Evolutionary conservation across 2,888 invertebrate species (phyloP).

Genomic region (Stenotaenia linearis): DNA sequence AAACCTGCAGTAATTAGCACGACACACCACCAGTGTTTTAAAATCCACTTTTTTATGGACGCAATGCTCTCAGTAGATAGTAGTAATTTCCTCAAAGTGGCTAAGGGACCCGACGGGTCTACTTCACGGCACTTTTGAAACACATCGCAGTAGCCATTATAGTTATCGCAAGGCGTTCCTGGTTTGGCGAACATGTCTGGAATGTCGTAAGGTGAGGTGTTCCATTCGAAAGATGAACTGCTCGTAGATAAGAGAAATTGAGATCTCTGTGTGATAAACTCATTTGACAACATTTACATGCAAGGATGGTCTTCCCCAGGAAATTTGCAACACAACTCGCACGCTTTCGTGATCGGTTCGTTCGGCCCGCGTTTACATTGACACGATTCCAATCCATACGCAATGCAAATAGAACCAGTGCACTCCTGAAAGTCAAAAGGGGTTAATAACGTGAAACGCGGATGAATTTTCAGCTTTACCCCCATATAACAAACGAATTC

Average conservation of each 20-base stretch:
- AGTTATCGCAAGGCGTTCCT: slow-evolving; percentile 89
- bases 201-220: slow-evolving; percentile 78
- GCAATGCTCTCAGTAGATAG: slow-evolving; percentile 85
- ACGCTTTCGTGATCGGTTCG: slow-evolving; percentile 77
- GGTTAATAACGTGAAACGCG: neutral
- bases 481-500: slow-evolving; percentile 97
- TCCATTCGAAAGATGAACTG: slow-evolving; percentile 84
- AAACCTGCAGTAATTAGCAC: slow-evolving; percentile 68
- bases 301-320: slow-evolving; percentile 77
- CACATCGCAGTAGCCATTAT: slow-evolving; percentile 75
- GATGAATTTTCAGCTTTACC: slow-evolving; percentile 55
- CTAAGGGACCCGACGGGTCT: slow-evolving; percentile 86
- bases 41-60: slow-evolving; percentile 78
- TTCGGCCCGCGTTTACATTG: slow-evolving; percentile 76
- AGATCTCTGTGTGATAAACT: slow-evolving; percentile 3
- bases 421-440: slow-evolving; percentile 62
- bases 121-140: slow-evolving; percentile 79
- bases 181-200: slow-evolving; percentile 90
- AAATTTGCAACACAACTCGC: slow-evolving; percentile 85
- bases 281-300: slow-evolving; percentile 50
- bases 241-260: slow-evolving; percentile 34
- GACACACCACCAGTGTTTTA: slow-evolving; percentile 86
- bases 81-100: slow-evolving; percentile 76
- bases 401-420: slow-evolving; percentile 94
- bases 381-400: slow-evolving; percentile 92